A percentile compares a stretch with the other conserved stretches of the same genome.
Conservation (phyloP, 2,113 vertebrate genomes). For the Melanerpes aurifrons region DNA sequence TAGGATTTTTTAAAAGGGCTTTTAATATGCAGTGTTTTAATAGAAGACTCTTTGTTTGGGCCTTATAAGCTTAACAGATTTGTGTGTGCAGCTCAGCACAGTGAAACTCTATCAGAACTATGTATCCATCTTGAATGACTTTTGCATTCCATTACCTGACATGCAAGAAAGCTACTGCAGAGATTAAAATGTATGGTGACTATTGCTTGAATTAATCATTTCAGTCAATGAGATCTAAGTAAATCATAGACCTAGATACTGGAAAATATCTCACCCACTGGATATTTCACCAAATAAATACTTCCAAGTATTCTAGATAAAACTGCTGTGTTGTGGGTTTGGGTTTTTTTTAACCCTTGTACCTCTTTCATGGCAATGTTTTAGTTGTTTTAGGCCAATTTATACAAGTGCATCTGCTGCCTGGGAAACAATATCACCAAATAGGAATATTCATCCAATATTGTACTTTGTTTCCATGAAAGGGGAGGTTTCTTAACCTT, state of each 20-base stretch:
- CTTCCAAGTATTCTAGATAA: not conserved
- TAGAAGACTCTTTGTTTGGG: not conserved
- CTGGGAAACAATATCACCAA: not conserved
- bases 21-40: not conserved
- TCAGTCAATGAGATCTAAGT: not conserved
- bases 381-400: not conserved
- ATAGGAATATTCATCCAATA: accelerated
- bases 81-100: not conserved
- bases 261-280: not conserved
- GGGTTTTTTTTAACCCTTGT: not conserved
- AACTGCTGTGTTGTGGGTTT: not conserved
- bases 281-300: not conserved
- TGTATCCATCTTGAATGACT: not conserved
- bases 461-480: not conserved
- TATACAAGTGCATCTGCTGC: not conserved
- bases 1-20: not conserved
- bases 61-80: not conserved
- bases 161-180: not conserved
- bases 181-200: not conserved
- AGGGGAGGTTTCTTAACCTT: not conserved
- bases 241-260: not conserved
- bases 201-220: not conserved
- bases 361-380: not conserved
- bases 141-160: not conserved
- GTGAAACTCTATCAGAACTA: not conserved